Base-by-base conservation (phyloP, 2,888 invertebrate genomes). In the Hesperia comma region DNA sequence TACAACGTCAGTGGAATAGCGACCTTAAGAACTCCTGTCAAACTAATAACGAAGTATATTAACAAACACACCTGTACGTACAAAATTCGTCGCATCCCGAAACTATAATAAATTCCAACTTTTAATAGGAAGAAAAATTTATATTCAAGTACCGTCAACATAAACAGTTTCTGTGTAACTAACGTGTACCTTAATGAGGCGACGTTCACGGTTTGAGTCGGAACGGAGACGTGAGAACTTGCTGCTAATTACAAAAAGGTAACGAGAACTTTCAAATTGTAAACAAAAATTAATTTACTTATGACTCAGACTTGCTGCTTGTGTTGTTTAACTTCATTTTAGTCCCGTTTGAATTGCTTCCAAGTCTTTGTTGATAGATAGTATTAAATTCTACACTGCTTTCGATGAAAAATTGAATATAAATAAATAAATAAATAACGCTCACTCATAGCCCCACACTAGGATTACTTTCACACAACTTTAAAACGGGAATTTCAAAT, bases 121-220 rank as follows among this genome's bases (percentile, higher is more conserved):
- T 49, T 49, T 49, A 49, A 49, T 49, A 49, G 49, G 49, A 49
- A 49, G 49, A 49, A 49, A 40, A 61, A 53, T 61, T 55, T 55
- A 55, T 33, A 17, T 61, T 40, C 19, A 61, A 26, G 60, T 37
- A 37, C 8, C 61, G 61, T 51, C 51, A 40, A 61, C 51, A 61
- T 51, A 61, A 61, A 61, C 51, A 61, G 33, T 51, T 61, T 37
- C 26, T 37, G 10, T 51, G 51, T 51, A 61, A 61, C 53, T 61
- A 61, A 54, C 61, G 14, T 61, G 53, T 40, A 53, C 19, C n/a
- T 53, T 61, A 53, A 61, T 61, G 53, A 61, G 61, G n/a, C 33
- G 6, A 21, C 53, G 61, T 61, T 54, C 14, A 3, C 5, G 21
- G 37, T 41, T 53, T 51, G 40, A 37, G 49, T 49, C 12, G 21